Conservation (phyloP, 2,113 vertebrate species). For the Euleptes europaea region DNA sequence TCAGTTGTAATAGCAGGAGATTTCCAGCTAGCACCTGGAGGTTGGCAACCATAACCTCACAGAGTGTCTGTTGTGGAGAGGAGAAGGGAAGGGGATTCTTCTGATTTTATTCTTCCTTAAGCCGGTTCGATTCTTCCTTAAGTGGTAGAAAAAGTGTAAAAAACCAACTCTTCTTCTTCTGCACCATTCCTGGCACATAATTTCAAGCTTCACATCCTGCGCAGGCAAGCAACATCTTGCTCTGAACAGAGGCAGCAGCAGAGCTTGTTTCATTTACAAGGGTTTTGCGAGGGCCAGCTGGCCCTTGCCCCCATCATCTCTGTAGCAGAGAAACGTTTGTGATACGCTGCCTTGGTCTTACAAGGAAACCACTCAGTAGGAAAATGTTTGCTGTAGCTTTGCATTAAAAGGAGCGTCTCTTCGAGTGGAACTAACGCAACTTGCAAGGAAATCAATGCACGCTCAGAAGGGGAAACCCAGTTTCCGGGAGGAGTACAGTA, state of each 20-base stretch:
- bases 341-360: slow-evolving; percentile 15
- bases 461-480: slow-evolving; percentile 36
- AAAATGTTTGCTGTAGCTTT: slow-evolving; percentile 42
- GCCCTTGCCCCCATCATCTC: background rate
- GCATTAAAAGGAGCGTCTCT: slow-evolving; percentile 61
- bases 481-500: slow-evolving; percentile 1
- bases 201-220: background rate
- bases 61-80: too few relatives aligned
- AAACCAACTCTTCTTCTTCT: too few relatives aligned
- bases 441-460: slow-evolving; percentile 68
- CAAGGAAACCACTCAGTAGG: slow-evolving; percentile 41
- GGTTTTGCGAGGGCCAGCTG: background rate
- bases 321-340: background rate
- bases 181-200: background rate
- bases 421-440: slow-evolving; percentile 64
- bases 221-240: background rate
- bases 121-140: too few relatives aligned
- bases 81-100: too few relatives aligned
- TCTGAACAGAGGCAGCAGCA: background rate
- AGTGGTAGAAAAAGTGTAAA: too few relatives aligned
- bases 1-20: too few relatives aligned
- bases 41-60: too few relatives aligned
- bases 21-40: too few relatives aligned
- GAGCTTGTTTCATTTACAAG: background rate
- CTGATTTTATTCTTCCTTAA: too few relatives aligned